phyloP scores from a whole-genome alignment of 2,888 invertebrate species.

The Drosophila austrosaltans region DNA sequence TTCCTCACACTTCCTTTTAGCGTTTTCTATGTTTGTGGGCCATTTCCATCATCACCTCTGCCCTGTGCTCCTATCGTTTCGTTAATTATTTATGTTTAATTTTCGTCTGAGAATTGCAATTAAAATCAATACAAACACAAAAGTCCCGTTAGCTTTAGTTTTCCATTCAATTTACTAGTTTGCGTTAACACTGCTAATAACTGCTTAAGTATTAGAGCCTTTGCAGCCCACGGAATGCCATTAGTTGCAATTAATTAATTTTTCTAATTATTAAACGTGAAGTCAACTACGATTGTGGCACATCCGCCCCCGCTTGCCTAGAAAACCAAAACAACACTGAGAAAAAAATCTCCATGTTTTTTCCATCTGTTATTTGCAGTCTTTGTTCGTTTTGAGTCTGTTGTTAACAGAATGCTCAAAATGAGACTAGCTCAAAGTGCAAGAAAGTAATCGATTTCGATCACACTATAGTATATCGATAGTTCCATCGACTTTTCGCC shows the following conservation, averaged over 20 bases:
- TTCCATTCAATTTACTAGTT: neutral
- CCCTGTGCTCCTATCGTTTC: neutral
- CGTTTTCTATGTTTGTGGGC: conserved; percentile 7
- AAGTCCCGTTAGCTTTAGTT: conserved; percentile 20
- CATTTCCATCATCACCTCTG: neutral
- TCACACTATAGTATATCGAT: too few relatives aligned
- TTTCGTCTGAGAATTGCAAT: conserved; percentile 10
- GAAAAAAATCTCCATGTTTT: neutral
- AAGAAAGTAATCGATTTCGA: too few relatives aligned
- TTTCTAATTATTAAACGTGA: conserved; percentile 10
- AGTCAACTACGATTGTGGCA: conserved; percentile 6
- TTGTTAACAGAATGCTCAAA: too few relatives aligned
- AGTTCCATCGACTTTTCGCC: neutral
- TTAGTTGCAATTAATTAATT: conserved; percentile 11
- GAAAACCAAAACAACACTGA: conserved; percentile 10
- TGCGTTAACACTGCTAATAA: neutral
- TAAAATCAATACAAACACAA: conserved; percentile 15
- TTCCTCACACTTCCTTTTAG: conserved; percentile 9
- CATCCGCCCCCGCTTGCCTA: conserved; percentile 2
- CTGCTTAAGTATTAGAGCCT: neutral
- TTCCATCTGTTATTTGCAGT: neutral
- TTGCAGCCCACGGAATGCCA: neutral
- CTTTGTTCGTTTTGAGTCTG: neutral
- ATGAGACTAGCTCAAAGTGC: too few relatives aligned
- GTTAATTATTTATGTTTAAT: conserved; percentile 10